Base-by-base conservation (phyloP, 2,113 vertebrate genomes). In the Crotalus viridis region DNA sequence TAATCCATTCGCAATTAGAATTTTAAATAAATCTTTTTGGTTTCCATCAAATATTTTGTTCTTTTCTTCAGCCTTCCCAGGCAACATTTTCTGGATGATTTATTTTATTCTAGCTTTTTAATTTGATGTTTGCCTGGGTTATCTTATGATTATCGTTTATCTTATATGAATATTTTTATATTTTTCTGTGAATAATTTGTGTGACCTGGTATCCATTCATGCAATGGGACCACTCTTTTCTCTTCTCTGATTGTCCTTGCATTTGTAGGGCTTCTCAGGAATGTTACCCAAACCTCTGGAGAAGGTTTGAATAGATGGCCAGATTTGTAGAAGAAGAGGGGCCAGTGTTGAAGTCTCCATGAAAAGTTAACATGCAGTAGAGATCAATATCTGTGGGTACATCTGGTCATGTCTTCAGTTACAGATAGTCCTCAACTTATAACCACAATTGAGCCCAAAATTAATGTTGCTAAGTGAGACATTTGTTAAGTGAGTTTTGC, bases 121-220 rank as follows among this genome's bases (percentile, higher is more conserved):
- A 55, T 88, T 56, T 55, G n/a, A 55, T 10, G 10, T 55, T 12
- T 88, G 17, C 19, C n/a, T 56, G 17, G 28, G 10, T 33, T 56
- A 33, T 9, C 1, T 43, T 81, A 43, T 39, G 74, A 21, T 7
- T 81, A 43, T 81, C 43, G 33, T 21, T 81, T 81, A 43, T 81
- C 43, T 81, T 81, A 43, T 81, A 39, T 81, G 69, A 81, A 39
- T 19, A 39, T 81, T 55, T 19, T 88, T 59, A 10, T 59, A 43
- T 57, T 43, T 88, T 88, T 88, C 15, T 54, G 28, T 54, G 28
- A 54, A 8, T 9, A 54, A 54, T 55, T 54, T 55, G 26, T n/a
- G 17, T n/a, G 5, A 54, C 10, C n/a, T 4, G 3, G 17, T 54
- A 54, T 88, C 51, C 28, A n/a, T n/a, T n/a, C 0, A 0, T 54